phyloP scores from a whole-genome alignment of 2,113 vertebrate species.

The Prinia subflava region DNA sequence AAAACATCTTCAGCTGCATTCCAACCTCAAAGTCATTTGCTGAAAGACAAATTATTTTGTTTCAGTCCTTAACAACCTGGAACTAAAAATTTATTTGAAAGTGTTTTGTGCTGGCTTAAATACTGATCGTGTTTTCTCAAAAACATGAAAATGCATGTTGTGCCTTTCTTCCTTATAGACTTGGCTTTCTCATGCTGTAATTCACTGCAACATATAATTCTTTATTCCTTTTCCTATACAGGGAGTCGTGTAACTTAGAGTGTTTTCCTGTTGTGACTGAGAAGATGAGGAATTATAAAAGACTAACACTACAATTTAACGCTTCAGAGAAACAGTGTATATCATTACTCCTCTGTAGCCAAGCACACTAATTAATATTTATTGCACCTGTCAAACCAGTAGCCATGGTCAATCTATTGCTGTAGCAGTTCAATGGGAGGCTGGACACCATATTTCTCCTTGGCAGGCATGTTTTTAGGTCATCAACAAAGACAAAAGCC shows the following conservation, averaged over 20 bases:
- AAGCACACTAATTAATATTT: slow-evolving; percentile 87
- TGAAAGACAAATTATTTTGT: slow-evolving; percentile 29
- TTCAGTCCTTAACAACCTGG: slow-evolving; percentile 29
- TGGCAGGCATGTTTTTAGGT: slow-evolving; percentile 83
- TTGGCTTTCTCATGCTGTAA: slow-evolving; percentile 43
- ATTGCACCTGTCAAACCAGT: slow-evolving; percentile 84
- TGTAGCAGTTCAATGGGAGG: slow-evolving; percentile 79
- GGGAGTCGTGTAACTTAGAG: slow-evolving; percentile 60
- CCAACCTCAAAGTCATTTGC: slow-evolving; percentile 14
- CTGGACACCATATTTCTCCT: slow-evolving; percentile 79
- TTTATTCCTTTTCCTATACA: slow-evolving; percentile 65
- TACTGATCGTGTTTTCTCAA: neutral
- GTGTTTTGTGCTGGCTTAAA: slow-evolving; percentile 33
- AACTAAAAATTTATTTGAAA: slow-evolving; percentile 41
- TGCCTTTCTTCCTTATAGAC: neutral
- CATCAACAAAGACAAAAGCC: slow-evolving; percentile 81
- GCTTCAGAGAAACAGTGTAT: slow-evolving; percentile 80
- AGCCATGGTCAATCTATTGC: slow-evolving; percentile 80
- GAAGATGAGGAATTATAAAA: slow-evolving; percentile 80
- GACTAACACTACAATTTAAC: slow-evolving; percentile 84
- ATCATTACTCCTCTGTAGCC: slow-evolving; percentile 80
- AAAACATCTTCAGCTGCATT: slow-evolving; percentile 45
- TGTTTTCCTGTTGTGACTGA: slow-evolving; percentile 77
- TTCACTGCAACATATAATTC: slow-evolving; percentile 61
- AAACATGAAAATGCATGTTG: neutral